Conservation (phyloP, 2,113 vertebrate genomes). For the Heterotilapia buettikoferi region DNA sequence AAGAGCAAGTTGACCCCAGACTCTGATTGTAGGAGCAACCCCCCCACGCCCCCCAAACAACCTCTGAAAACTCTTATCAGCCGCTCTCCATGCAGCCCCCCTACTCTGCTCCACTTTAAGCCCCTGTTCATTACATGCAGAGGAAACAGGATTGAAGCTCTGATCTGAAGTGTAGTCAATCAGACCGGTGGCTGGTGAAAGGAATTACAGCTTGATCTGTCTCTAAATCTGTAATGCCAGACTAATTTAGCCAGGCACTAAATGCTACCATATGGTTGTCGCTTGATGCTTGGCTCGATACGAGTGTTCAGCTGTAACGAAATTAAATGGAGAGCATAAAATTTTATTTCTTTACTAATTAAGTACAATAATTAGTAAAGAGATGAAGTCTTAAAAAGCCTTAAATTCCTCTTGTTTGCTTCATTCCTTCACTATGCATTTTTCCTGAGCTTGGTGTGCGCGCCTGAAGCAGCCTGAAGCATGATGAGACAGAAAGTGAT, state of each 20-base stretch:
- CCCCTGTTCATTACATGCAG: constrained; percentile 56
- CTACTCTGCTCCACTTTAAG: constrained; percentile 30
- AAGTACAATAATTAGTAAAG: not conserved
- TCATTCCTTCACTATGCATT: not conserved
- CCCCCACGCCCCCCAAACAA: not conserved
- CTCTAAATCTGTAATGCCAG: constrained; percentile 59
- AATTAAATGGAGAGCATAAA: not conserved
- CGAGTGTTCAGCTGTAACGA: not conserved
- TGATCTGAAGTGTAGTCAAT: constrained; percentile 60
- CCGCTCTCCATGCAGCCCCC: not conserved
- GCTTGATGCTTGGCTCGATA: not conserved
- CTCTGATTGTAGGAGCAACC: not conserved
- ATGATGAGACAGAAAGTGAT: constrained; percentile 62
- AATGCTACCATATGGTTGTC: constrained; percentile 62
- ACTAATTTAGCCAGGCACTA: constrained; percentile 64
- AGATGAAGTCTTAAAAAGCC: not conserved
- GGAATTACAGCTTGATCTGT: constrained; percentile 63
- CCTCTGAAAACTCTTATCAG: constrained; percentile 19
- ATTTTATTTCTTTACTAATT: not conserved
- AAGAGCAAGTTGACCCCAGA: constrained; percentile 16
- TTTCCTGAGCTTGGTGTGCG: not conserved
- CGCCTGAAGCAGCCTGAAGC: constrained; percentile 7
- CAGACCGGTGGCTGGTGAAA: constrained; percentile 48
- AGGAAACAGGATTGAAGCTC: constrained; percentile 56
- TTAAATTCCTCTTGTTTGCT: not conserved